Base-by-base conservation (phyloP, 2,113 vertebrate genomes). In the Rhinoderma darwinii region DNA sequence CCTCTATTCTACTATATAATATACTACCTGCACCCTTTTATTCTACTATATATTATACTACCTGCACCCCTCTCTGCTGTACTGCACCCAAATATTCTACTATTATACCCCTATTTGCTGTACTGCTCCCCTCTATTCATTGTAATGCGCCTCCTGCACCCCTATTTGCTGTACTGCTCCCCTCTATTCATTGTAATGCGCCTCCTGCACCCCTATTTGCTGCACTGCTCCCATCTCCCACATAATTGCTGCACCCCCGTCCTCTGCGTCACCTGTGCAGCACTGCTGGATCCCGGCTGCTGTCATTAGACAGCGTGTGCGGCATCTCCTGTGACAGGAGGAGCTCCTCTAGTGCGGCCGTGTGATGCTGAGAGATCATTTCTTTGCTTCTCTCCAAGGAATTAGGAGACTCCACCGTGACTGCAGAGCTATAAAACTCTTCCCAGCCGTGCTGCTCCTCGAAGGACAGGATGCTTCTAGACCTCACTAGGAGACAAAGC, bases 391-490 rank as follows among this genome's bases (percentile, higher is more conserved):
- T 93, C 87, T 95, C 95, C 91, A 94, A 95, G 4, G 93, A 88
- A 12, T 94, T 93, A 0, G 59, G 94, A 81, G 89, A 95, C n/a
- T 98, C 96, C 30, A 94, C 96, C 0, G 96, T 92, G 2, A 97
- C 94, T 1, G 96, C 90, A 0, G 95, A 91, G 87, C 93, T 91
- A 25, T 96, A 93, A 0, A 94, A 90, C 76, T 98, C 97, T 37
- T 98, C 96, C 90, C 94, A 80, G 0, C 92, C 91, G 35, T 92
- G 91, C 35, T 92, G 92, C 22, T 96, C 97, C 41, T 99, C 96
- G 6, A 96, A 96, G 79, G 96, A 96, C 35, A 99, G 91, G 86
- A 99, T 94, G 92, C 90, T 98, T 86, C 98, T 96, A 77, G 98
- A 99, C 88, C 97, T 97, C 84, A 99, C 98, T 99, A 82, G 6